Conservation (phyloP, 2,888 invertebrate species). For the Pachycephus smyrnensis region DNA sequence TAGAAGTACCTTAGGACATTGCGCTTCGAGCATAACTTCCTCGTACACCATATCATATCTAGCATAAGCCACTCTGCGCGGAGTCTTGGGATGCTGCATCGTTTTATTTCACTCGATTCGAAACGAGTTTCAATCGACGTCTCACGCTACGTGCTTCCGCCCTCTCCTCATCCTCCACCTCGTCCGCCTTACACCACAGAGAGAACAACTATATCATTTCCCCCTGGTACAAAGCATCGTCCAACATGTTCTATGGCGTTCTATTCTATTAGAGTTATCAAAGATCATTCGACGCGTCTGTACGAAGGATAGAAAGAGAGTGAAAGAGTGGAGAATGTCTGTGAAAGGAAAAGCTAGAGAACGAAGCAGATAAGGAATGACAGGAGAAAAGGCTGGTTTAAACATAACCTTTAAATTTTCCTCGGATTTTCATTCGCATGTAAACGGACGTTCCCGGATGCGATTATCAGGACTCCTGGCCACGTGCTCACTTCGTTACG, state of each 20-base stretch:
- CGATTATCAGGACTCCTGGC: not conserved
- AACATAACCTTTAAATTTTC: not conserved
- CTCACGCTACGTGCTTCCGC: slow-evolving; percentile 40
- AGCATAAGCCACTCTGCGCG: not conserved
- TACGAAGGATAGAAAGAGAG: not conserved
- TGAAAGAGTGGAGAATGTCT: not conserved
- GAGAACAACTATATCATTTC: slow-evolving; percentile 34
- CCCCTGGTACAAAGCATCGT: slow-evolving; percentile 17
- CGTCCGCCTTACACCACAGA: slow-evolving; percentile 15
- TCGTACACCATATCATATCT: not conserved
- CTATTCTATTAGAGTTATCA: slow-evolving; percentile 21
- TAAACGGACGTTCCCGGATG: not conserved
- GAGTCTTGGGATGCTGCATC: not conserved
- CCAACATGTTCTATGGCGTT: slow-evolving; percentile 38
- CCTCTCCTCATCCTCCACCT: slow-evolving; percentile 22
- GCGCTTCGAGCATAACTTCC: not conserved
- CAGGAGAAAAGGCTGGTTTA: not conserved
- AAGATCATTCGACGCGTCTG: not conserved
- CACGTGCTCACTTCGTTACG: slow-evolving; percentile 1
- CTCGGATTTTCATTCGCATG: not conserved
- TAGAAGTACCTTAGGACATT: not conserved
- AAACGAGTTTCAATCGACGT: slow-evolving; percentile 50
- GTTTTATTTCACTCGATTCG: slow-evolving; percentile 32
- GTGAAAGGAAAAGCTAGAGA: not conserved
- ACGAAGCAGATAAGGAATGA: not conserved